Evolutionary conservation across 2,888 invertebrate species (phyloP).

Genomic region (Hypsopygia costalis): DNA sequence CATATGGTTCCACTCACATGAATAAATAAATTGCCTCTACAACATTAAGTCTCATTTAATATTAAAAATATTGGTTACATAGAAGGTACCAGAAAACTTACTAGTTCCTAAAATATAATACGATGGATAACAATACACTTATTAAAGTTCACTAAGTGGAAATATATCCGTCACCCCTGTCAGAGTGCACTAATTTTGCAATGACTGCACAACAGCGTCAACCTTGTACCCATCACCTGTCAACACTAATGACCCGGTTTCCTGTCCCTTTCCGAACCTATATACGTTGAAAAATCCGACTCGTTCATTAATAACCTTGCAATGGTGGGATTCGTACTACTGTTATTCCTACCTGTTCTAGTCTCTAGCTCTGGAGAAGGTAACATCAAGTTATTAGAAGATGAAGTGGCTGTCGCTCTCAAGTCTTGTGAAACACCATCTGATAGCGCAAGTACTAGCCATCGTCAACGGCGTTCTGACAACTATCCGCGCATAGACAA

Average conservation of each 20-base stretch:
- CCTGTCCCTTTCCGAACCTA: conserved; percentile 38
- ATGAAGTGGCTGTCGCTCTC: conserved; percentile 59
- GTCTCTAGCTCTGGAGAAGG: conserved; percentile 52
- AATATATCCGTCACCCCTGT: conserved; percentile 1
- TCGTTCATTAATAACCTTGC: conserved; percentile 21
- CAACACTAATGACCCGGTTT: conserved; percentile 44
- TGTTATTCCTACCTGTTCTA: conserved; percentile 41
- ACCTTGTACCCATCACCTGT: conserved; percentile 41
- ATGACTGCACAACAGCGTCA: conserved; percentile 10
- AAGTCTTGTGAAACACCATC: conserved; percentile 38
- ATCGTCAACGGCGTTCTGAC: conserved; percentile 34
- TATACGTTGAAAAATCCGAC: conserved; percentile 27
- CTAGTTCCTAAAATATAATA: too few species aligned
- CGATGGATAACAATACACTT: too few species aligned
- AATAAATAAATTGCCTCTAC: too few species aligned
- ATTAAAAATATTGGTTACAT: too few species aligned
- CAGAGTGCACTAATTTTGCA: conserved; percentile 4
- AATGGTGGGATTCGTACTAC: conserved; percentile 37
- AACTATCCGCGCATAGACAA: conserved; percentile 44
- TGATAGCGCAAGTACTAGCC: conserved; percentile 21
- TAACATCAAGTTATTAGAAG: conserved; percentile 62
- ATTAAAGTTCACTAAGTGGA: too few species aligned
- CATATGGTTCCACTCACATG: too few species aligned
- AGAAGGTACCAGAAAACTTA: too few species aligned
- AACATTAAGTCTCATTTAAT: too few species aligned